phyloP scores from a whole-genome alignment of 2,888 invertebrate genomes.

The Synergus laeviventris region DNA sequence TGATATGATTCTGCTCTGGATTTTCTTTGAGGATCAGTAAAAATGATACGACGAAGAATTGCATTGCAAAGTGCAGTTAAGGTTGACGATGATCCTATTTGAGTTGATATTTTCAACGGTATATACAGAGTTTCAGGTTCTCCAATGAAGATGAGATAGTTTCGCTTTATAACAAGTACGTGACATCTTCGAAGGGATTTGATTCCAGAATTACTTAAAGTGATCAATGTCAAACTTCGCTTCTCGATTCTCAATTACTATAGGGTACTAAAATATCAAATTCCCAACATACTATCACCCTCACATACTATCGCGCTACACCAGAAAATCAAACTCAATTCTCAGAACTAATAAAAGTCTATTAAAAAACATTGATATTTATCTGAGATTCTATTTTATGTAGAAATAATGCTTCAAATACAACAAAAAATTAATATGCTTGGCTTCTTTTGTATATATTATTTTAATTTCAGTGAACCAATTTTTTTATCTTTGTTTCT shows the following conservation, averaged over 20 bases:
- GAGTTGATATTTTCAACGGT: neutral
- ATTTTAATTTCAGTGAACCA: too few relatives aligned
- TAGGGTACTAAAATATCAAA: neutral
- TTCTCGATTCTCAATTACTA: neutral
- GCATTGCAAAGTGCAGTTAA: slow-evolving; percentile 25
- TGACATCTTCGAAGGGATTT: neutral
- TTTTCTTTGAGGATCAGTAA: neutral
- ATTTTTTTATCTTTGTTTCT: too few relatives aligned
- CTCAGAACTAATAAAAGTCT: too few relatives aligned
- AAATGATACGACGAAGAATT: slow-evolving; percentile 11
- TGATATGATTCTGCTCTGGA: neutral
- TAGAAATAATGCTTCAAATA: too few relatives aligned
- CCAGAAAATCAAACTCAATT: too few relatives aligned
- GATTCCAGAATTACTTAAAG: neutral
- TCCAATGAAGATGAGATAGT: neutral
- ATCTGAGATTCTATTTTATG: too few relatives aligned
- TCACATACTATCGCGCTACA: too few relatives aligned
- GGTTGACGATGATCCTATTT: slow-evolving; percentile 27
- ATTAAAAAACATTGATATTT: too few relatives aligned
- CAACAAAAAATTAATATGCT: too few relatives aligned
- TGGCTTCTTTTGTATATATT: too few relatives aligned
- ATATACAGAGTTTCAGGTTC: slow-evolving; percentile 15
- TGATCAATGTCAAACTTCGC: neutral
- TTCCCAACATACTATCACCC: too few relatives aligned
- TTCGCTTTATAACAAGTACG: slow-evolving; percentile 21